These are phyloP conservation scores for Epinephelus malabaricus DNA, from an alignment of 2,797 vertebrate species.

Conservation along the genomic window DNA sequence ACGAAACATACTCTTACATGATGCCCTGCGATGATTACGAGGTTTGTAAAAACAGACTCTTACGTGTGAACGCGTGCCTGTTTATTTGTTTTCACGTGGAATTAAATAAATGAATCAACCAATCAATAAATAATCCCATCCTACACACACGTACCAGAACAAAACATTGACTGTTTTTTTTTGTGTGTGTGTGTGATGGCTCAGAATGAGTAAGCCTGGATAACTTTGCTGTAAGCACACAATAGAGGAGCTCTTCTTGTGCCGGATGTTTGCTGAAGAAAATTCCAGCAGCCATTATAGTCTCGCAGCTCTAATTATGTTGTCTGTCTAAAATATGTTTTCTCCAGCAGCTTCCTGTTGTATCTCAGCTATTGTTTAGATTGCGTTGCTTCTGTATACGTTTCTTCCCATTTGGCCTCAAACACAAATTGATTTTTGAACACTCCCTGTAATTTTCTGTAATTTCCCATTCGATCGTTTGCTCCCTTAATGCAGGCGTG, in stretches of 20 bases:
- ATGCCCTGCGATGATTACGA: conserved; percentile 9
- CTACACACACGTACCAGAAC: conserved; percentile 7
- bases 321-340: conserved; percentile 61
- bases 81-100: conserved; percentile 6
- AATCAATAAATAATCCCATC: conserved; percentile 47
- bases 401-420: conserved; percentile 60
- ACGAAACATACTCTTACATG: conserved; percentile 14
- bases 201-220: conserved; percentile 19
- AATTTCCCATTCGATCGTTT: conserved; percentile 57
- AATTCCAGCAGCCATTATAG: conserved; percentile 50
- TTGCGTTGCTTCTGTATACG: conserved; percentile 41
- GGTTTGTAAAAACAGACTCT: conserved; percentile 9
- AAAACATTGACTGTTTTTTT: conserved; percentile 8
- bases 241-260: conserved; percentile 34
- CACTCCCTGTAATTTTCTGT: conserved; percentile 64
- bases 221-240: conserved; percentile 43
- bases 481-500: conserved; percentile 37
- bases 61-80: neutral
- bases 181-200: neutral
- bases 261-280: conserved; percentile 42
- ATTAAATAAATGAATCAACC: conserved; percentile 36
- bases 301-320: conserved; percentile 41
- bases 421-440: conserved; percentile 75
- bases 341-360: conserved; percentile 45
- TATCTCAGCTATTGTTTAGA: conserved; percentile 57